A percentile compares a stretch with the other conserved stretches of the same genome.
Evolutionary conservation across 2,797 vertebrate genomes (phyloP).

Genomic region (Simalia tracyae): DNA sequence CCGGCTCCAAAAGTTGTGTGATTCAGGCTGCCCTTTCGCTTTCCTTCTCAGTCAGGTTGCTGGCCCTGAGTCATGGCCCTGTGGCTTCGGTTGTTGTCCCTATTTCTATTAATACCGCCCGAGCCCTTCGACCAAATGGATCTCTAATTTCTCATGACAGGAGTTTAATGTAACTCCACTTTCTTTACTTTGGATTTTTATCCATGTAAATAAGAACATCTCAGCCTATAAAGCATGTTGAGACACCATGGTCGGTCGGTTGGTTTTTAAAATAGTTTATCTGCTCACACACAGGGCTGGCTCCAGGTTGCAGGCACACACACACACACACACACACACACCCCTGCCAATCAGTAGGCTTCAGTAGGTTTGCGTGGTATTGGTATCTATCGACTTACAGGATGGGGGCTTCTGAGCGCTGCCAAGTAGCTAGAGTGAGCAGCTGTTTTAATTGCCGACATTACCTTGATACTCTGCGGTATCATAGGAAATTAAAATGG

Average conservation of each 20-base stretch:
- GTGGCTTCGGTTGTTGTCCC: background rate
- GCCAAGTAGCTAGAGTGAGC: too few relatives aligned
- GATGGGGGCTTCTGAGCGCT: too few relatives aligned
- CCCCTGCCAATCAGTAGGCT: background rate
- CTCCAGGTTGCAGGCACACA: background rate
- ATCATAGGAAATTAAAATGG: too few relatives aligned
- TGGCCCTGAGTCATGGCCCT: constrained; percentile 39
- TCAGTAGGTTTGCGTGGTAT: background rate
- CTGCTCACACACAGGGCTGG: background rate
- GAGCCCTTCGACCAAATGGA: constrained; percentile 44
- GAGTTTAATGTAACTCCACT: constrained; percentile 8
- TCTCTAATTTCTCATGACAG: constrained; percentile 4
- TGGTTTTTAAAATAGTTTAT: background rate
- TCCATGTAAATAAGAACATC: constrained; percentile 18
- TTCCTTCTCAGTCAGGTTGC: background rate
- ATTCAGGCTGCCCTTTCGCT: background rate
- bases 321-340: accelerated
- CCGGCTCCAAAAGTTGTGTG: constrained; percentile 21
- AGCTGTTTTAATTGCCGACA: too few relatives aligned
- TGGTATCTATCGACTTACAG: too few relatives aligned
- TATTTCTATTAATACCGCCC: background rate
- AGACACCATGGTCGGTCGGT: too few relatives aligned
- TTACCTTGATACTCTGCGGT: too few relatives aligned
- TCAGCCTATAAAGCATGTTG: background rate
- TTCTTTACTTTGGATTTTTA: constrained; percentile 23